Percentiles rank a stretch among this genome's conserved stretches.
These are phyloP conservation scores for Aphrophora alni DNA, from an alignment of 2,888 invertebrate species.

Conservation along the genomic window DNA sequence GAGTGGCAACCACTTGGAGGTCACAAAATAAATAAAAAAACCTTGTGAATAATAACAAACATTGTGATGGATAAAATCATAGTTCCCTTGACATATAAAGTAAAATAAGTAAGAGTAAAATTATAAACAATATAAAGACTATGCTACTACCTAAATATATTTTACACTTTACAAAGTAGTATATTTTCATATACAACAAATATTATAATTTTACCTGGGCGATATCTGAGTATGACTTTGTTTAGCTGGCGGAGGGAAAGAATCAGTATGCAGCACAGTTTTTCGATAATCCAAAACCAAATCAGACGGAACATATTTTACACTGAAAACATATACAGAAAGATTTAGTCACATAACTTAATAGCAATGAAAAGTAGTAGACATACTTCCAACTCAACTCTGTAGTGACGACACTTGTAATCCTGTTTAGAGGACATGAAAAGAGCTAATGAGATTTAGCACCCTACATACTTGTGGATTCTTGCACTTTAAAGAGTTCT, in stretches of 20 bases:
- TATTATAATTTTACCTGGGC: constrained; percentile 48
- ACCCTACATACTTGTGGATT: neutral
- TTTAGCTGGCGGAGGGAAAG: constrained; percentile 42
- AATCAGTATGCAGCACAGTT: constrained; percentile 53
- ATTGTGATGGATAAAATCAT: too few relatives aligned
- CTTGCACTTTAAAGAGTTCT: neutral
- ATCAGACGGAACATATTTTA: constrained; percentile 63
- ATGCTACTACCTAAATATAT: too few relatives aligned
- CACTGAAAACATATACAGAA: constrained; percentile 54
- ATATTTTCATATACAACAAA: too few relatives aligned
- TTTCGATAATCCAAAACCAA: constrained; percentile 62
- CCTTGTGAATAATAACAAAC: too few relatives aligned
- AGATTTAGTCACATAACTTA: neutral
- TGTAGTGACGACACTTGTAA: neutral
- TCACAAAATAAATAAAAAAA: too few relatives aligned
- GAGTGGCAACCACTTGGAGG: too few relatives aligned
- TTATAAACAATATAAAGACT: too few relatives aligned
- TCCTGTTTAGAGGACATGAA: neutral
- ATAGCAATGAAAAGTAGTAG: neutral
- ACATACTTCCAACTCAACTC: neutral
- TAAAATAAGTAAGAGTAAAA: too few relatives aligned
- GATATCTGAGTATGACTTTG: constrained; percentile 48
- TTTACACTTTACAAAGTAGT: too few relatives aligned
- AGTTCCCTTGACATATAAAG: too few relatives aligned
- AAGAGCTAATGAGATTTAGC: neutral